These are phyloP conservation scores for Lordiphosa collinella DNA, from an alignment of 1,140 invertebrate species.

Conservation along the genomic window DNA sequence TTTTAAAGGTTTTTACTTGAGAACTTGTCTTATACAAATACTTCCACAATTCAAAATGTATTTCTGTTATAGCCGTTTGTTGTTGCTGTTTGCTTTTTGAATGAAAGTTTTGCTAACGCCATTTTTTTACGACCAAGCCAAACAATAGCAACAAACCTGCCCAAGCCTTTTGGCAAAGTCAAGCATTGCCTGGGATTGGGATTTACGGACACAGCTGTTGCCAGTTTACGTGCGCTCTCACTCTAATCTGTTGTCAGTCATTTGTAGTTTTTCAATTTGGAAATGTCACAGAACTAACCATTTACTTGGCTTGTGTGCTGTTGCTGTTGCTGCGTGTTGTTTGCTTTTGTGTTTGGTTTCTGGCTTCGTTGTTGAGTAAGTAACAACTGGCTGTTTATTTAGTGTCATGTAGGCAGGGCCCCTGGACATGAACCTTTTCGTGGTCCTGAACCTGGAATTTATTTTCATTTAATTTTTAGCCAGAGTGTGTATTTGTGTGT, in stretches of 20 bases:
- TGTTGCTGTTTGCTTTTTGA: slow-evolving; percentile 32
- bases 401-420: slow-evolving; percentile 64
- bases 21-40: slow-evolving; percentile 17
- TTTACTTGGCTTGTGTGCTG: slow-evolving; percentile 50
- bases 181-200: slow-evolving; percentile 19
- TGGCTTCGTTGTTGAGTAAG: slow-evolving; percentile 71
- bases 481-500: neutral
- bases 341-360: slow-evolving; percentile 67
- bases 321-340: slow-evolving; percentile 7
- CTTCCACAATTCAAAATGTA: slow-evolving; percentile 22
- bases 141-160: neutral
- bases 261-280: slow-evolving; percentile 77
- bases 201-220: slow-evolving; percentile 56
- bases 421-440: slow-evolving; percentile 4
- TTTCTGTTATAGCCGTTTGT: slow-evolving; percentile 17
- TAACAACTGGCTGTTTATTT: slow-evolving; percentile 74
- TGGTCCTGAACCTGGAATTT: slow-evolving; percentile 23
- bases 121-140: slow-evolving; percentile 15
- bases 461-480: slow-evolving; percentile 62
- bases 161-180: slow-evolving; percentile 20
- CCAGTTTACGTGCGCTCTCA: slow-evolving; percentile 48
- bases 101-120: slow-evolving; percentile 32
- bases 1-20: neutral
- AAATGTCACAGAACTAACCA: slow-evolving; percentile 77
- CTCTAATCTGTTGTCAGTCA: slow-evolving; percentile 74